Conservation (phyloP, 2,888 invertebrate species). For the Eilema depressum region DNA sequence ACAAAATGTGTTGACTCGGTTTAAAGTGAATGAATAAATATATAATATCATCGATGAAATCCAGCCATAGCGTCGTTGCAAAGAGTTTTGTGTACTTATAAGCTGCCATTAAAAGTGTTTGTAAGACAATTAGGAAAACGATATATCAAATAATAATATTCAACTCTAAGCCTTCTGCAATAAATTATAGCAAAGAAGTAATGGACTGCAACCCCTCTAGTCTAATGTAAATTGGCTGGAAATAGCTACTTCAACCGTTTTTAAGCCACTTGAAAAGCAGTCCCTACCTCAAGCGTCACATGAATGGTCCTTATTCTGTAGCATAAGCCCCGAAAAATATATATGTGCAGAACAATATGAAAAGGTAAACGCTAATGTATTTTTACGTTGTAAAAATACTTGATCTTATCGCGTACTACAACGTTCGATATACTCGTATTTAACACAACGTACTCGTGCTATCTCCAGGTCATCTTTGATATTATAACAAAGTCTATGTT, state of each 20-base stretch:
- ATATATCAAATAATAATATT: background rate
- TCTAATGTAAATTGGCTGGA: slow-evolving; percentile 2
- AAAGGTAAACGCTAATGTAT: background rate
- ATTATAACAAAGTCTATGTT: no score
- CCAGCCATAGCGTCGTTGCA: no score
- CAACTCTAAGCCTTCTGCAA: background rate
- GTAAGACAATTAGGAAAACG: no score
- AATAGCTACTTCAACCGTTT: background rate
- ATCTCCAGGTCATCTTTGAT: no score
- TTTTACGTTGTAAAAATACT: no score
- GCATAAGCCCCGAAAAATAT: background rate
- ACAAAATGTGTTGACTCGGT: no score
- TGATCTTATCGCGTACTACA: background rate
- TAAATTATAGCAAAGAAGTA: background rate
- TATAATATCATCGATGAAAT: no score
- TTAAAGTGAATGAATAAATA: no score
- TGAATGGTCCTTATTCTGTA: background rate
- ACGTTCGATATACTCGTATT: no score
- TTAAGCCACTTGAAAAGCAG: background rate
- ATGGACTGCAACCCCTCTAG: background rate
- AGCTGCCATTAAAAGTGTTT: no score
- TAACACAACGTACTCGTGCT: no score
- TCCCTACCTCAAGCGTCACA: background rate
- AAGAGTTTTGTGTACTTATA: no score
- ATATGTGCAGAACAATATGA: background rate